These are phyloP conservation scores for Chelonia mydas DNA, from an alignment of 2,797 vertebrate species.

Conservation along the genomic window DNA sequence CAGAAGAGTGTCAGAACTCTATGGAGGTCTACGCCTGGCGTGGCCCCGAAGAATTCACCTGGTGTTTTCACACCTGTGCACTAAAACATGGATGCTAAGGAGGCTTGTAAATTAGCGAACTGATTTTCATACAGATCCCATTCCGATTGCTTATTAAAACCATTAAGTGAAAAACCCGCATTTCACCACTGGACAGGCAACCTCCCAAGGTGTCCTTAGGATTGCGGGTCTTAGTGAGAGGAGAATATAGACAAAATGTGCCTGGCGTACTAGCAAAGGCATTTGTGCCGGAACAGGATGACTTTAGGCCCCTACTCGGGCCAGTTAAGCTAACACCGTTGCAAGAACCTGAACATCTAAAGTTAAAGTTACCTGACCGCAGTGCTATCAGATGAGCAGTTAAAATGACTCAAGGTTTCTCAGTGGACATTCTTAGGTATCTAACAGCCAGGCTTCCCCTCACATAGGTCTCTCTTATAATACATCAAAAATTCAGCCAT, in stretches of 20 bases:
- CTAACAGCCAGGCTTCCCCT: neutral
- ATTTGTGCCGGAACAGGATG: fast-evolving
- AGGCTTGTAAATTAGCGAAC: neutral
- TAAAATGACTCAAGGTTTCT: neutral
- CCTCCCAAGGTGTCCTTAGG: fast-evolving
- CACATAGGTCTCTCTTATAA: neutral
- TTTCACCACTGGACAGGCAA: fast-evolving
- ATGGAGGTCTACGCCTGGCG: neutral
- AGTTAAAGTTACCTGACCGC: neutral
- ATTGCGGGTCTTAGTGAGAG: neutral
- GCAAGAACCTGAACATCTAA: neutral
- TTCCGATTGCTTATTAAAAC: neutral
- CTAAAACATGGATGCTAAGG: neutral
- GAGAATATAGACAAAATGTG: neutral
- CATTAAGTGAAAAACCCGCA: neutral
- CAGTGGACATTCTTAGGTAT: fast-evolving
- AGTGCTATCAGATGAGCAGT: neutral
- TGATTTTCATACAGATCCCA: fast-evolving
- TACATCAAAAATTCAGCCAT: neutral
- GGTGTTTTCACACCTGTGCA: neutral
- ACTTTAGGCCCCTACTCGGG: neutral
- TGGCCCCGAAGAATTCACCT: neutral
- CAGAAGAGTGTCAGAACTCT: neutral
- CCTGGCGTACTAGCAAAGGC: neutral
- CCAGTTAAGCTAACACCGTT: neutral